Evolutionary conservation across 64 coral and sea anemone species (phyloP).

Genomic region (Pocillopora damicornis): DNA sequence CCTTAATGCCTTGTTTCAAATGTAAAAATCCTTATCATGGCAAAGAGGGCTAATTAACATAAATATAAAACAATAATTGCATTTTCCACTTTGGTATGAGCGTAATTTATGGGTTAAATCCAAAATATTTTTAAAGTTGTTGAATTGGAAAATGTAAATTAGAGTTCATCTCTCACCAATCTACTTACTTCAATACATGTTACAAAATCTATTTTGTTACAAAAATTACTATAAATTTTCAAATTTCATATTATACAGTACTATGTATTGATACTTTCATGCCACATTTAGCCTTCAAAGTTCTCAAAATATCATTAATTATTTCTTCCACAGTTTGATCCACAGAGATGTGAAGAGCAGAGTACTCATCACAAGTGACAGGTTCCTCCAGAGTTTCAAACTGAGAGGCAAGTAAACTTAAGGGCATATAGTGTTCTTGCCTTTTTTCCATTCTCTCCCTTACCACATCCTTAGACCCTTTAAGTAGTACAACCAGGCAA

Average conservation of each 20-base stretch:
- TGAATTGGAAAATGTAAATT: no score
- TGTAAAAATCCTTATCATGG: no score
- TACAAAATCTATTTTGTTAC: no score
- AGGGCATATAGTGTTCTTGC: conserved; percentile 75
- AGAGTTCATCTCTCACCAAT: no score
- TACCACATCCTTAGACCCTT: conserved; percentile 63
- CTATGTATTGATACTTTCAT: conserved; percentile 70
- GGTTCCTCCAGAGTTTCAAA: conserved; percentile 68
- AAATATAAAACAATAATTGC: no score
- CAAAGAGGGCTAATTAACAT: no score
- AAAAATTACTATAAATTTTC: neutral
- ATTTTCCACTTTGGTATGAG: no score
- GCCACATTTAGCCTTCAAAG: conserved; percentile 52
- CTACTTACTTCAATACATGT: no score
- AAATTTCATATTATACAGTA: conserved; percentile 35
- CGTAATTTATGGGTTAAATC: no score
- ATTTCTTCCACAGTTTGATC: conserved; percentile 62
- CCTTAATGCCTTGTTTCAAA: no score
- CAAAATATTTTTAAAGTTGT: no score
- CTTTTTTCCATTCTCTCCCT: conserved; percentile 61
- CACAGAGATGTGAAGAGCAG: conserved; percentile 49
- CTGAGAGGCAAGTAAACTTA: conserved; percentile 77
- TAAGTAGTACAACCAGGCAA: conserved; percentile 45
- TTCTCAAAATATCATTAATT: conserved; percentile 58
- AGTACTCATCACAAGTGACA: conserved; percentile 46